Evolutionary conservation across 1,140 invertebrate genomes (phyloP), one percentile per base, ranked within the genome.

Genomic region (Halictus rubicundus): DNA sequence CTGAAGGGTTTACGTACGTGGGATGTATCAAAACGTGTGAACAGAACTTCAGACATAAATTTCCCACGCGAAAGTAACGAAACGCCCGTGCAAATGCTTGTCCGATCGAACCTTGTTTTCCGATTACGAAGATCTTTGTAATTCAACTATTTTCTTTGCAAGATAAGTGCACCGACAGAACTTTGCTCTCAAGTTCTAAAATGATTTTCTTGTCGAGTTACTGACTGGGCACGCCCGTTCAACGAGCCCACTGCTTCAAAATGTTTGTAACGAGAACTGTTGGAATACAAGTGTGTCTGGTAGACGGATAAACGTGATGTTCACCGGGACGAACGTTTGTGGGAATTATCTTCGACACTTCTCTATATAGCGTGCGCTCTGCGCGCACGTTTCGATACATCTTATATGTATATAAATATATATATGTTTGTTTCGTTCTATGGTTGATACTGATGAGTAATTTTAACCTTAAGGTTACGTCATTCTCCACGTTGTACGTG

Each of bases 1-100:
- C 78, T 70, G 68, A 76, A 81, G 70, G 54, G 52, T 84, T 37
- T 63, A 37, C 37, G 60, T 14, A 54, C 39, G n/a, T 59, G n/a
- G 54, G 54, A n/a, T n/a, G 54, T 57, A 57, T 57, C 21, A 9
- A 57, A n/a, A 9, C 54, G 19, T 57, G n/a, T n/a, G n/a, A n/a
- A 57, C 54, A n/a, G 6, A 57, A 21, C 9, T n/a, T 57, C n/a
- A 10, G 54, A 57, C 6, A 4, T n/a, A 21, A 57, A n/a, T 57
- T 57, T n/a, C 4, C 6, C 19, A 57, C 7, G 2, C 21, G 19
- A n/a, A 9, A n/a, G n/a, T 57, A 57, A 57, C 7, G n/a, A 8
- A 57, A 57, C 19, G 21, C n/a, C 52, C 19, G 19, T 54, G 21
- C 16, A 21, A 54, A n/a, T 19, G 21, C 4, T 19, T 52, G 14